Evolutionary conservation across 1,140 invertebrate genomes (phyloP).

Genomic region (Pseudoatta argentina): DNA sequence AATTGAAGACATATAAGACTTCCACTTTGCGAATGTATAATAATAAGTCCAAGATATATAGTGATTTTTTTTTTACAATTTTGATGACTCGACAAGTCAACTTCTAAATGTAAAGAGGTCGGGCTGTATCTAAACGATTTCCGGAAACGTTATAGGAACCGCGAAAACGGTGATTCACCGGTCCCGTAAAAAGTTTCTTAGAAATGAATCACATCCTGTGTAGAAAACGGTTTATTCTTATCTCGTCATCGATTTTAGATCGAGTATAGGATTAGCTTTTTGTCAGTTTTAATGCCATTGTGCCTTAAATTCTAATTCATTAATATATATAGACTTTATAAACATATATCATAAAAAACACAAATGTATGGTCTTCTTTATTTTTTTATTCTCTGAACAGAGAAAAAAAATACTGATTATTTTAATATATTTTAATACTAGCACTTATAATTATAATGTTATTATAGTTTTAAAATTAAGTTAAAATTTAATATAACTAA

Average conservation of each 20-base stretch:
- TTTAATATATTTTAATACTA: not conserved
- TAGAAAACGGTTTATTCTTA: conserved; percentile 30
- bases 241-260: conserved; percentile 44
- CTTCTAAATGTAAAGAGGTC: conserved; percentile 44
- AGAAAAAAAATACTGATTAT: not conserved
- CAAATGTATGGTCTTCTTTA: not conserved
- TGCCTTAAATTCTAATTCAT: conserved; percentile 25
- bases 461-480: no score
- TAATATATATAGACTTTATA: not conserved
- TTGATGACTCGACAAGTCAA: conserved; percentile 64
- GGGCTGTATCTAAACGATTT: conserved; percentile 43
- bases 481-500: not conserved
- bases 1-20: not conserved
- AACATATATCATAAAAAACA: not conserved
- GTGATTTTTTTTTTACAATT: conserved; percentile 54
- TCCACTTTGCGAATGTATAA: not conserved
- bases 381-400: not conserved
- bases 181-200: conserved; percentile 36
- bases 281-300: not conserved
- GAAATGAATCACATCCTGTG: conserved; percentile 48
- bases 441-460: not conserved
- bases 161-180: conserved; percentile 60
- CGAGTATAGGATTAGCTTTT: not conserved
- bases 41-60: not conserved
- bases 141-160: conserved; percentile 61